Percentiles rank a stretch among this genome's conserved stretches.
phyloP scores from a whole-genome alignment of 2,113 vertebrate species.

The Haplotaxodon microlepis region DNA sequence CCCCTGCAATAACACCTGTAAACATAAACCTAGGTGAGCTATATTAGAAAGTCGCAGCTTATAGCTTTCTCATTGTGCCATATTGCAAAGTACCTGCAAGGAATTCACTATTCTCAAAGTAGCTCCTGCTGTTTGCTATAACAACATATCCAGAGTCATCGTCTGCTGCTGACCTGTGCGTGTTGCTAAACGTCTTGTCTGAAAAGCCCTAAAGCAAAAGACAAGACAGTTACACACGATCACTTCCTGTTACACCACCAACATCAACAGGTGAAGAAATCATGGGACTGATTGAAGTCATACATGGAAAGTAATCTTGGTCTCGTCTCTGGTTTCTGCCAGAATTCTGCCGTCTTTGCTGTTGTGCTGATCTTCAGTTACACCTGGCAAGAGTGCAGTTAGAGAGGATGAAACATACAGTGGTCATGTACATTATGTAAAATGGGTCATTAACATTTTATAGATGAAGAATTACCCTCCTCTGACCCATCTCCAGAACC shows the following conservation, averaged over 20 bases:
- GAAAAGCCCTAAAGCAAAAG: conserved; percentile 21
- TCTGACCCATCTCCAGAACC: conserved; percentile 49
- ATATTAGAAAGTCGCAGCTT: not conserved
- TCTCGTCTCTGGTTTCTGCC: not conserved
- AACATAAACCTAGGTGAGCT: not conserved
- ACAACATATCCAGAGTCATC: not conserved
- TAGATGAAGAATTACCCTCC: conserved; percentile 8
- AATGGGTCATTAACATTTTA: not conserved
- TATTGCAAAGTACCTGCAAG: conserved; percentile 67
- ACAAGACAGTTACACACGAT: not conserved
- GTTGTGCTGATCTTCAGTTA: not conserved
- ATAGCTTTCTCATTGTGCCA: not conserved
- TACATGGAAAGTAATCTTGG: not conserved
- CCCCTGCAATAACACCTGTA: conserved; percentile 80
- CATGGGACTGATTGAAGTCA: not conserved
- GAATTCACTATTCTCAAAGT: conserved; percentile 77
- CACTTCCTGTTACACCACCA: not conserved
- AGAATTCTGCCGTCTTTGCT: not conserved
- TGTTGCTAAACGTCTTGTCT: not conserved
- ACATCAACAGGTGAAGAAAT: not conserved
- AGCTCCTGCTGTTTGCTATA: conserved; percentile 42
- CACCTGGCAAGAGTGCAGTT: not conserved
- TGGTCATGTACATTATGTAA: not conserved
- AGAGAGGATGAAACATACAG: not conserved
- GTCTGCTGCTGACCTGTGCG: not conserved